phyloP scores from a whole-genome alignment of 2,797 vertebrate species.

The Brotula barbata region DNA sequence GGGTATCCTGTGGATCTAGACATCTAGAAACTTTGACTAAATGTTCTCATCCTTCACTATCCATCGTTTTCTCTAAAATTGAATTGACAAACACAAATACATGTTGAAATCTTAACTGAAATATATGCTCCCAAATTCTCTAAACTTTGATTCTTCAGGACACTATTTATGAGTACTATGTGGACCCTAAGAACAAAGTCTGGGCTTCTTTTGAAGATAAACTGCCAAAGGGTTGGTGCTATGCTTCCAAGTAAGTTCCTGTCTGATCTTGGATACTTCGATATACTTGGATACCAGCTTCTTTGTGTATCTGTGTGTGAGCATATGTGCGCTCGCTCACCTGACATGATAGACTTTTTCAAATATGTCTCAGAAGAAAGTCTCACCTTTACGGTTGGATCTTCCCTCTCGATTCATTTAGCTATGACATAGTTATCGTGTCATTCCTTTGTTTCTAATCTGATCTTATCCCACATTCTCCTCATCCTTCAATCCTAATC shows the following conservation, averaged over 20 bases:
- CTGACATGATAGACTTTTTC: too few relatives aligned
- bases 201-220: conserved; percentile 88
- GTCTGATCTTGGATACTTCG: neutral
- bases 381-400: conserved; percentile 51
- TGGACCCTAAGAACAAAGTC: conserved; percentile 83
- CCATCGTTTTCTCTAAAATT: too few relatives aligned
- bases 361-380: too few relatives aligned
- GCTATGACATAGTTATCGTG: conserved; percentile 55
- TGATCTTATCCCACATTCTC: conserved; percentile 53
- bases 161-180: conserved; percentile 89
- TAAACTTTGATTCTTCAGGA: conserved; percentile 72
- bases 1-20: too few relatives aligned
- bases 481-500: conserved; percentile 54
- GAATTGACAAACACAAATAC: too few relatives aligned
- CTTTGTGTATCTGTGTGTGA: conserved; percentile 4
- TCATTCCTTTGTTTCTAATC: conserved; percentile 59
- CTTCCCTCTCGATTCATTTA: conserved; percentile 39
- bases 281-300: too few relatives aligned
- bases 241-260: conserved; percentile 79
- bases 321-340: conserved; percentile 26
- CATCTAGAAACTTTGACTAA: too few relatives aligned
- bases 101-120: too few relatives aligned
- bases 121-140: neutral
- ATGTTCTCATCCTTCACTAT: too few relatives aligned
- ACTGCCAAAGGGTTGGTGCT: conserved; percentile 86